Evolutionary conservation across 2,113 vertebrate species (phyloP).

Genomic region (Naja naja): DNA sequence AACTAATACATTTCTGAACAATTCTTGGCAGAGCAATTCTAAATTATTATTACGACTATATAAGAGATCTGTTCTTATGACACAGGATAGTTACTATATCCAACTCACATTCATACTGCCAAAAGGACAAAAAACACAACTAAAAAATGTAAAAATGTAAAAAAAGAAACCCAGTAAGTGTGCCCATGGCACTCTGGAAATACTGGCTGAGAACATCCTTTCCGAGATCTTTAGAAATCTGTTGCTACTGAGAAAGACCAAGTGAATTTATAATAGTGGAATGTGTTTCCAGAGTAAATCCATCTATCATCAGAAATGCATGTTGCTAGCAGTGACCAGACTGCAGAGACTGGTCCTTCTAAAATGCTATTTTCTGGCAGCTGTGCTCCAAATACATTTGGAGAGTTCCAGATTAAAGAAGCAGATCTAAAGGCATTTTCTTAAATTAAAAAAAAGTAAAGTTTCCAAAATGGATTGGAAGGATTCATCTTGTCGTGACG

Average conservation of each 20-base stretch:
- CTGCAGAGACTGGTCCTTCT: background rate
- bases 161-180: background rate
- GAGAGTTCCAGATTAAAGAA: background rate
- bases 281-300: background rate
- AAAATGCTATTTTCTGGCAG: background rate
- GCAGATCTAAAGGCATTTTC: background rate
- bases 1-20: background rate
- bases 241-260: background rate
- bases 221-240: background rate
- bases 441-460: background rate
- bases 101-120: background rate
- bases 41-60: background rate
- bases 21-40: background rate
- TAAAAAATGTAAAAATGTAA: background rate
- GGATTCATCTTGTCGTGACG: background rate
- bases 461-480: background rate
- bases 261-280: background rate
- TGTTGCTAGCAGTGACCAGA: background rate
- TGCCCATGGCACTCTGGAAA: background rate
- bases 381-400: background rate
- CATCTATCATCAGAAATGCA: background rate
- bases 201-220: background rate
- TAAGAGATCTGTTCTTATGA: background rate
- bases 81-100: background rate
- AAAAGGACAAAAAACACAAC: background rate